Base-by-base conservation (phyloP, 2,113 vertebrate species). In the Mustelus asterias region DNA sequence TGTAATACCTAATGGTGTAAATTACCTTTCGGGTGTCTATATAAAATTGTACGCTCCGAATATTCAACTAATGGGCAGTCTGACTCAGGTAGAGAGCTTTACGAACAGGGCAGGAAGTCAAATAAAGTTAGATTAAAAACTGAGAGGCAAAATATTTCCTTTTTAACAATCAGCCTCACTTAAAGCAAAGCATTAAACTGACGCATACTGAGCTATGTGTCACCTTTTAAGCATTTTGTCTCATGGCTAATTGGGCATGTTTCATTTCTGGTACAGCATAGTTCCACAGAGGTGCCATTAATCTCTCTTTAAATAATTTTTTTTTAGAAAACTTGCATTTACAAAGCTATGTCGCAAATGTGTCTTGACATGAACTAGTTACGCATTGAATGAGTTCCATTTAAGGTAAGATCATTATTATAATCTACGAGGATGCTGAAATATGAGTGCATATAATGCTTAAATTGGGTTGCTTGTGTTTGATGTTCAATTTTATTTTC, bases 361-460 rank as follows among this genome's bases (percentile, higher is more conserved):
- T 69, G 63, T 94, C 92, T 24, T 41, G 29, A 0, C 33, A 37
- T 94, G 65, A 94, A 44, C 37, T 69, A 41, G n/a, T 41, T 37
- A 37, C 69, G 67, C 65, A 69, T 94, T 5, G 44, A 69, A 94
- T 33, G 37, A 69, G 33, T 94, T 69, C 92, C 58, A 41, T 69
- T 93, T 41, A 94, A 37, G 65, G n/a, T 94, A 37, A 94, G 22
- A 69, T 69, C 33, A 93, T 93, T 60, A 94, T 94, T 94, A n/a
- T 14, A 22, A 41, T 65, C 92, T 69, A 69, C 41, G 41, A 37
- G 18, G 18, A 69, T 69, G 14, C 37, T 93, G 92, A 69, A 69
- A 94, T 65, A 41, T 69, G n/a, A 9, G 16, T 94, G 63, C 90
- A 37, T n/a, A 67, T 93, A 93, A 41, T 93, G 92, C 92, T 94